Evolutionary conservation across 2,797 vertebrate genomes (phyloP).

Genomic region (Erpetoichthys calabaricus): DNA sequence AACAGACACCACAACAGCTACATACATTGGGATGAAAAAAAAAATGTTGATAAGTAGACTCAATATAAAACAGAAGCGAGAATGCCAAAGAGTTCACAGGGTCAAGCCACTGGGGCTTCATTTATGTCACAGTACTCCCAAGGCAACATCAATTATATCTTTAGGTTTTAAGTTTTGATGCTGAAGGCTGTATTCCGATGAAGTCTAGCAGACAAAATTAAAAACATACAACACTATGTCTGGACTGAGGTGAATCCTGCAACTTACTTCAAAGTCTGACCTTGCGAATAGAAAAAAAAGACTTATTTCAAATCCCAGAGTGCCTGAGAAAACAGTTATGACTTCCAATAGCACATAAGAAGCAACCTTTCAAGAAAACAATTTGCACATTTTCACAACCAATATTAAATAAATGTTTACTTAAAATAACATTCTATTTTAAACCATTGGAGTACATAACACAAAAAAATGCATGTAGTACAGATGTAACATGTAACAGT

Average conservation of each 20-base stretch:
- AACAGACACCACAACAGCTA: no score
- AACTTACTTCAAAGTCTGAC: constrained; percentile 15
- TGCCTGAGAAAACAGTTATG: no score
- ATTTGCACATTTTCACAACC: constrained; percentile 10
- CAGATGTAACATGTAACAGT: no score
- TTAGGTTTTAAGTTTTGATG: constrained; percentile 3
- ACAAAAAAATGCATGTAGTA: no score
- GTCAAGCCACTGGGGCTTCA: background rate
- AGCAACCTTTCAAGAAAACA: constrained; percentile 9
- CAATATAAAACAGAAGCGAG: no score
- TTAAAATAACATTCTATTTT: background rate
- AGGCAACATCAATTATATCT: constrained; percentile 11
- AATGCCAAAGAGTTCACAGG: no score
- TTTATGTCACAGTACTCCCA: background rate
- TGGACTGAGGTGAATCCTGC: background rate
- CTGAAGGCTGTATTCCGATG: constrained; percentile 11
- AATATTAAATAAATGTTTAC: background rate
- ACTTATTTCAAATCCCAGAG: background rate
- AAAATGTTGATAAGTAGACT: no score
- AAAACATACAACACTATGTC: constrained; percentile 19
- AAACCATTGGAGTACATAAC: background rate
- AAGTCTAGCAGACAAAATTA: constrained; percentile 24
- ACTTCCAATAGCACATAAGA: no score
- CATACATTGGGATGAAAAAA: no score
- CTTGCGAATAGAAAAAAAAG: constrained; percentile 14